Conservation (phyloP, 2,797 vertebrate species). For the Dromococcyx pavoninus region DNA sequence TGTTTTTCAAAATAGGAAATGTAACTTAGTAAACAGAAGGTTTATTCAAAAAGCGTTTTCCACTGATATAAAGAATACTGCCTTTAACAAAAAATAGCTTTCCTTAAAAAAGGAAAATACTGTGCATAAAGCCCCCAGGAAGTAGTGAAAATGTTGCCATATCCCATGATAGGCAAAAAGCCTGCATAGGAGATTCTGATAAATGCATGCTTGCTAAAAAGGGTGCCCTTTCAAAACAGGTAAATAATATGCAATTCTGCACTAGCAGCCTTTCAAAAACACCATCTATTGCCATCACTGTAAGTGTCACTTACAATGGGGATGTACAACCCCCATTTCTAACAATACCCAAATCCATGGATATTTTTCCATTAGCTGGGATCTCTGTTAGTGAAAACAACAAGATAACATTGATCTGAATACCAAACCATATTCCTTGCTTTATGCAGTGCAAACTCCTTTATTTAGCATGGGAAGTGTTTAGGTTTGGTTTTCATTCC, state of each 20-base stretch:
- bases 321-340: accelerated
- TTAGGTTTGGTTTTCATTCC: neutral
- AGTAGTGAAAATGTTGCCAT: neutral
- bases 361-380: too few relatives aligned
- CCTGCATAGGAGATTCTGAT: neutral
- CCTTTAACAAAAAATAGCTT: neutral
- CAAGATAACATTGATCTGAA: neutral
- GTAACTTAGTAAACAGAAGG: neutral
- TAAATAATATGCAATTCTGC: neutral
- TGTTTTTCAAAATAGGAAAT: neutral
- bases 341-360: neutral
- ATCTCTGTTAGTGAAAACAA: neutral
- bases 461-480: neutral
- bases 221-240: neutral
- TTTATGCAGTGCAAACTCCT: neutral
- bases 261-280: neutral
- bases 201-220: neutral
- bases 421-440: neutral
- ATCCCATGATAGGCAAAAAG: neutral
- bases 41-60: neutral
- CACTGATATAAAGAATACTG: neutral
- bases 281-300: neutral
- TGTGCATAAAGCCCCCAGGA: neutral
- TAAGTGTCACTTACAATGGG: neutral
- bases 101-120: neutral